These are phyloP conservation scores for Papilio glaucus DNA, from an alignment of 1,140 invertebrate genomes.

Conservation along the genomic window DNA sequence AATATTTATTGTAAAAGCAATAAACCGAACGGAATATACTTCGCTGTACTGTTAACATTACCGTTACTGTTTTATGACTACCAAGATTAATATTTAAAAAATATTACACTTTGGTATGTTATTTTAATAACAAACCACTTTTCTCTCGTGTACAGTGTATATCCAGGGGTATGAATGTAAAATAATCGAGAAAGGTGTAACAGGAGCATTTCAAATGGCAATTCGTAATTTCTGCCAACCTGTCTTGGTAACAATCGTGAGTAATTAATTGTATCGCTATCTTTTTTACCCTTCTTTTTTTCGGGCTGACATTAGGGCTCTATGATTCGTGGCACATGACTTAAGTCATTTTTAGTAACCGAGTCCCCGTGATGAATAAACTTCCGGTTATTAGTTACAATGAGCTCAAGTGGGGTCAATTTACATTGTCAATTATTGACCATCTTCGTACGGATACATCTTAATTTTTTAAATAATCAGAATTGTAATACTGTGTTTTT, in stretches of 20 bases:
- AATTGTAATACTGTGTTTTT: too few species aligned
- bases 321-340: background rate
- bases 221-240: too few species aligned
- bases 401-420: slow-evolving; percentile 24
- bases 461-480: too few species aligned
- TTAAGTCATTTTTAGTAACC: background rate
- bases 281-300: too few species aligned
- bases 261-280: too few species aligned
- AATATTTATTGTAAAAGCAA: slow-evolving; percentile 36
- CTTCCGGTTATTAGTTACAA: background rate
- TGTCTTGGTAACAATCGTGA: too few species aligned
- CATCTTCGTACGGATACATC: background rate
- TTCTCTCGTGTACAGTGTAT: too few species aligned
- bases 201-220: too few species aligned
- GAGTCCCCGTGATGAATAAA: background rate
- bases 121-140: background rate
- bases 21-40: slow-evolving; percentile 31
- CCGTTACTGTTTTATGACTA: background rate
- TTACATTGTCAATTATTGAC: slow-evolving; percentile 4
- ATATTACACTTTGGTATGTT: background rate
- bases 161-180: too few species aligned
- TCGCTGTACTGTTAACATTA: background rate
- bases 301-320: background rate
- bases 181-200: too few species aligned
- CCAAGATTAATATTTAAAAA: background rate